phyloP scores from a whole-genome alignment of 2,113 vertebrate genomes.

The Cnemophilus loriae region DNA sequence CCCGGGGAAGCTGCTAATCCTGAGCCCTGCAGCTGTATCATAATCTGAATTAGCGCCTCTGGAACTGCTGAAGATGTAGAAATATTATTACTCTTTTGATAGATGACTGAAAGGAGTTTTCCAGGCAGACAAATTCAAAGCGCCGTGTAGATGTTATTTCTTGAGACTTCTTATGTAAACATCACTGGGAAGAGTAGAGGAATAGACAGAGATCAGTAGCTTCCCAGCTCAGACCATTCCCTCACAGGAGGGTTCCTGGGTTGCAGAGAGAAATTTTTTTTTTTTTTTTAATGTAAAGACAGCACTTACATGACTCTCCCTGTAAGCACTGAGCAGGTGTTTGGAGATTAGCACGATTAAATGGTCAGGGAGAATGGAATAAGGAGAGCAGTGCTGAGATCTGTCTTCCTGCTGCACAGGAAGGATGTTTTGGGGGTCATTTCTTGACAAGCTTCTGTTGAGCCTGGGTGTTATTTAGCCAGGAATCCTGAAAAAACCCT shows the following conservation, averaged over 20 bases:
- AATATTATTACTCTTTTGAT: neutral
- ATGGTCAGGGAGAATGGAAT: neutral
- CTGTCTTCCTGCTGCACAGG: neutral
- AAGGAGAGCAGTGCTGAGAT: neutral
- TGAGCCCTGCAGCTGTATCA: neutral
- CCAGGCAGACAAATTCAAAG: neutral
- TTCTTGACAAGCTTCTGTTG: neutral
- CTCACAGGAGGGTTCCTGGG: neutral
- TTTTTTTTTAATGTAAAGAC: neutral
- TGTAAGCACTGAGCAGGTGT: neutral
- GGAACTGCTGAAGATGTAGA: conserved; percentile 2
- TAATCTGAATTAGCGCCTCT: conserved; percentile 12
- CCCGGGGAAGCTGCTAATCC: neutral
- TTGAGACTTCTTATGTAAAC: neutral
- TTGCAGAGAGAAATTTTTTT: fast-evolving
- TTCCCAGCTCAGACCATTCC: neutral
- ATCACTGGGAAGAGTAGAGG: neutral
- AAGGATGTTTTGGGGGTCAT: neutral
- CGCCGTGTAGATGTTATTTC: neutral
- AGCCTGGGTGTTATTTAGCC: neutral
- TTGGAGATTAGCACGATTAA: neutral
- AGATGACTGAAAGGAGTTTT: neutral
- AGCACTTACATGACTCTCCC: neutral
- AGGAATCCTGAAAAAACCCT: neutral
- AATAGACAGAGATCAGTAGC: neutral